Base-by-base conservation (phyloP, 2,797 vertebrate genomes). In the Astyanax mexicanus region DNA sequence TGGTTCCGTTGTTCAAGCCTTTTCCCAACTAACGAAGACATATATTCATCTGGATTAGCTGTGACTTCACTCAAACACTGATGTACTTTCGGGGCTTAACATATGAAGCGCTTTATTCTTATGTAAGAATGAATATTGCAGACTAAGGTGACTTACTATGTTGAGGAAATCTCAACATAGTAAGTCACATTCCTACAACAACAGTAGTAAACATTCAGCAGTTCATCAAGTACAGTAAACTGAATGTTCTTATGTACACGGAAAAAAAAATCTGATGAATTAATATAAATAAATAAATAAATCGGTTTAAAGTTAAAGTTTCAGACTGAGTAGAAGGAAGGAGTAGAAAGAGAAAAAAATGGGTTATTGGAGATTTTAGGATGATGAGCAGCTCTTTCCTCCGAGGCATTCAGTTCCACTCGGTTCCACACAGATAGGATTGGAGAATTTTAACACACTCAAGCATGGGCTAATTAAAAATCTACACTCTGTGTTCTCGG, bases 391-490 rank as follows among this genome's bases (percentile, higher is more conserved):
- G 69, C 25, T 78, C 84, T 83, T 77, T 80, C 72, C 17, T 79
- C 75, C 79, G 75, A 84, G 76, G 67, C 78, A 83, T 81, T 89
- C 88, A 81, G 88, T 90, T 93, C 90, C 89, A 88, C 88, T 90
- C 81, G 86, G 90, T 88, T 92, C 89, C 90, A 88, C 88, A 84
- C 84, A 89, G 85, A 88, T 79, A 82, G 84, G 79, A 80, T 71
- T 58, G 79, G 80, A 77, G 84, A 86, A 88, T 90, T 90, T 91
- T 85, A 87, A 90, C 83, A 90, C 87, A 91, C 83, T 90, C 83
- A 90, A 88, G 86, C 90, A 84, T 92, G 86, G 67, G 12, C 89
- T 92, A 90, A 92, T 92, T 91, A 92, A 92, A 92, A 92, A 91
- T 89, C 87, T 84, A 91, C 88, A 88, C 85, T 84, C 80, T 78